These are phyloP conservation scores for Microtus obscurus DNA, from an alignment of 2,797 vertebrate species.

Conservation along the genomic window DNA sequence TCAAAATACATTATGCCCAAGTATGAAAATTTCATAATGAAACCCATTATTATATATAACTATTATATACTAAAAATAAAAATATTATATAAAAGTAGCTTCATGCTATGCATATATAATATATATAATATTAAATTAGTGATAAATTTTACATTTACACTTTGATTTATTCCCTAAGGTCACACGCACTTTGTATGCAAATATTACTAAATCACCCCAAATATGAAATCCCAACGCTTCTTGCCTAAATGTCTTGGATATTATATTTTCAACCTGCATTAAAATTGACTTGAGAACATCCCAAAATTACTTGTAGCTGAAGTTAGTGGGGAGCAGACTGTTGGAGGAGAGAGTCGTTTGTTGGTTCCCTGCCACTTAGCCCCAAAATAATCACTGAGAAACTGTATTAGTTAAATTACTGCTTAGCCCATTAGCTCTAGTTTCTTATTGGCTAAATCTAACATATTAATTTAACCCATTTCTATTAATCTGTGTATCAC, in stretches of 20 bases:
- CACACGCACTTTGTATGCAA: neutral
- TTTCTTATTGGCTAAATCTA: too few relatives aligned
- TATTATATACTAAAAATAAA: neutral
- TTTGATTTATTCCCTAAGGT: neutral
- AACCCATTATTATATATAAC: neutral
- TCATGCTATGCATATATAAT: neutral
- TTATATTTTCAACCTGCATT: neutral
- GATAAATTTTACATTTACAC: neutral
- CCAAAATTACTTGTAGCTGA: conserved; percentile 9
- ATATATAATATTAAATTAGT: neutral
- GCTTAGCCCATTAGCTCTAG: too few relatives aligned
- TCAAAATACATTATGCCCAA: neutral
- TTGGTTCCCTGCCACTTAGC: too few relatives aligned
- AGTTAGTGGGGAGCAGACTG: conserved; percentile 5
- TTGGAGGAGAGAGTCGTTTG: too few relatives aligned
- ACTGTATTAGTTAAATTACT: too few relatives aligned
- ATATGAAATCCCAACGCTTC: neutral
- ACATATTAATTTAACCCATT: too few relatives aligned
- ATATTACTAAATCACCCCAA: neutral
- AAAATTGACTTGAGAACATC: conserved; percentile 1
- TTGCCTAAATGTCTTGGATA: neutral
- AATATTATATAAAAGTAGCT: neutral
- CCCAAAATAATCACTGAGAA: too few relatives aligned
- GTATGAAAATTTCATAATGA: neutral
- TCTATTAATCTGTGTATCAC: too few relatives aligned